Percentiles rank a stretch among this genome's conserved stretches.
Conservation (phyloP, 2,797 vertebrate species). For the Malurus splendens region DNA sequence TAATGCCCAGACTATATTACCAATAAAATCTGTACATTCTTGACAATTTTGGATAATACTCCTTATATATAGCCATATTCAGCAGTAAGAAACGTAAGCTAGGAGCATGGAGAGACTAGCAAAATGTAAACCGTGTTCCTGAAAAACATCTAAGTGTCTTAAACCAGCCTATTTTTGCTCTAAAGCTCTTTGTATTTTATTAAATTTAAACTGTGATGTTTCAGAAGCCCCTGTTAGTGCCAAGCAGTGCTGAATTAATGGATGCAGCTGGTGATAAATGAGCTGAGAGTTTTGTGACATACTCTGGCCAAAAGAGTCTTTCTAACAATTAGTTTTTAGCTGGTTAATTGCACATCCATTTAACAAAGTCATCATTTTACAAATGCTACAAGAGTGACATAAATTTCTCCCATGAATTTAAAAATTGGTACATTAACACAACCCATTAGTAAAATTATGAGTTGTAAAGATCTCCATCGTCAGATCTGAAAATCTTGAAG, state of each 20-base stretch:
- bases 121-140: not conserved
- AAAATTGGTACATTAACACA: slow-evolving; percentile 49
- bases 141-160: slow-evolving; percentile 5
- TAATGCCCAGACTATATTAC: not conserved
- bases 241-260: slow-evolving; percentile 52
- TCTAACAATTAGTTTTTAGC: slow-evolving; percentile 66
- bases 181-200: slow-evolving; percentile 37
- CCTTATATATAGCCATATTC: not conserved
- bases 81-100: not conserved
- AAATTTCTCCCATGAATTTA: slow-evolving; percentile 59
- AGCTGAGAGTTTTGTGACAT: slow-evolving; percentile 52
- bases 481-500: slow-evolving; percentile 47
- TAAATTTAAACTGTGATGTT: slow-evolving; percentile 48
- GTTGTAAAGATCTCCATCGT: slow-evolving; percentile 45
- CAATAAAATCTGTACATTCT: not conserved
- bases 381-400: slow-evolving; percentile 61
- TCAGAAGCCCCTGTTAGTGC: slow-evolving; percentile 36
- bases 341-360: slow-evolving; percentile 68
- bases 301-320: slow-evolving; percentile 64
- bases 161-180: slow-evolving; percentile 9
- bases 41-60: not conserved
- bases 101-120: not conserved
- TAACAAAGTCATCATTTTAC: slow-evolving; percentile 68
- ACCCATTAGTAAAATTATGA: slow-evolving; percentile 57
- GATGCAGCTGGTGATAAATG: slow-evolving; percentile 65